A percentile compares a stretch with the other conserved stretches of the same genome.
Evolutionary conservation across 53 echinoderm and acorn worm species (phyloP).

Genomic region (Echinometra lucunter): DNA sequence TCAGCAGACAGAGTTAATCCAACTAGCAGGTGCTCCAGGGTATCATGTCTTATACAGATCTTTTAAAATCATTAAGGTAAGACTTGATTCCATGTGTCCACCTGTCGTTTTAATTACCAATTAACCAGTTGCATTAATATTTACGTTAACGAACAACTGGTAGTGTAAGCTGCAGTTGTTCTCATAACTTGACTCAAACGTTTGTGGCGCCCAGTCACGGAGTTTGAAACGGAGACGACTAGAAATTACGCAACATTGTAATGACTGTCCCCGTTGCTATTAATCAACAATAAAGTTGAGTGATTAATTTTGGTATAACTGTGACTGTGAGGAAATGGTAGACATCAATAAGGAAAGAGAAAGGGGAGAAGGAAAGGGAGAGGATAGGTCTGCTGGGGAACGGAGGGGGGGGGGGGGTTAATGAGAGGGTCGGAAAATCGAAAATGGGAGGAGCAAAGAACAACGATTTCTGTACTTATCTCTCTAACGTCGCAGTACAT

Average conservation of each 20-base stretch:
- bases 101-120: background rate
- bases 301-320: background rate
- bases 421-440: background rate
- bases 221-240: background rate
- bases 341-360: background rate
- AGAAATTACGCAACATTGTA: slow-evolving; percentile 12
- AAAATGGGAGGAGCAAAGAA: background rate
- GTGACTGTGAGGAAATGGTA: background rate
- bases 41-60: background rate
- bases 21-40: background rate
- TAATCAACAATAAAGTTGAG: background rate
- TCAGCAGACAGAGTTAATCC: background rate
- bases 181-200: background rate
- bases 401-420: background rate
- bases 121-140: background rate
- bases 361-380: background rate
- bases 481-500: background rate
- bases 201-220: background rate
- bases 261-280: background rate
- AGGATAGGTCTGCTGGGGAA: background rate
- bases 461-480: background rate
- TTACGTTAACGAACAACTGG: background rate
- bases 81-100: background rate
- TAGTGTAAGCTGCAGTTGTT: background rate
- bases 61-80: background rate